Evolutionary conservation across 2,797 vertebrate genomes (phyloP), one percentile per base, ranked within the genome.

Genomic region (Urosaurus nigricauda): DNA sequence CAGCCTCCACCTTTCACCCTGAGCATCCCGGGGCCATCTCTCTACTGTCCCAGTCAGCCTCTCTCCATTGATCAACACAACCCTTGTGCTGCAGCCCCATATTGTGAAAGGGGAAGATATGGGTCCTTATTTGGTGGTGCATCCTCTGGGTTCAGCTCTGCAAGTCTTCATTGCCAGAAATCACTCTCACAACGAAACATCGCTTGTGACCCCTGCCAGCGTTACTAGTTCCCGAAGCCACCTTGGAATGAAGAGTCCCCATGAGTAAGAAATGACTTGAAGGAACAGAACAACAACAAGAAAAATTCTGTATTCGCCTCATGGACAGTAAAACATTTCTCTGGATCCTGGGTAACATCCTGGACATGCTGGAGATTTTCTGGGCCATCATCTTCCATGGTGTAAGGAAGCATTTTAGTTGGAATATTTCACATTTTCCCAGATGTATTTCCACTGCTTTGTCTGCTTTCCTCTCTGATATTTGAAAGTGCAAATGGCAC

Each of bases 1-100:
- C 85, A 87, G 4, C 85, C 85, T 2, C 85, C 85, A 14, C 63
- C 24, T 4, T 87, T 79, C 4, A 51, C 56, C 85, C 9, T 87
- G 63, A 71, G 0, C 77, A 80, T 87, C 47, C 85, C 77, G 2
- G 85, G 85, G 7, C 85, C 85, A 1, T 37, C 77, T 70, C 63
- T 87, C 14, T 80, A 56, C n/a, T 87, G 77, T 2, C 77, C 85
- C 11, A n/a, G 56, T 24, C 85, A 87, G 51, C 78, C 85, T 1
- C 1, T 87, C 24, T 29, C n/a, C n/a, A 40, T 87, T 0, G 47
- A 87, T 29, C 85, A 87, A 32, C 71, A n/a, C 77, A 80, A 80
- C 77, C 63, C 77, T 37, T 87, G 85, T 32, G 65, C 3, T 32
- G 7, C 2, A 3, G 1, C 71, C 29, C 47, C 58, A 37, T 37